phyloP scores from a whole-genome alignment of 2,113 vertebrate species.

The Engystomops pustulosus region DNA sequence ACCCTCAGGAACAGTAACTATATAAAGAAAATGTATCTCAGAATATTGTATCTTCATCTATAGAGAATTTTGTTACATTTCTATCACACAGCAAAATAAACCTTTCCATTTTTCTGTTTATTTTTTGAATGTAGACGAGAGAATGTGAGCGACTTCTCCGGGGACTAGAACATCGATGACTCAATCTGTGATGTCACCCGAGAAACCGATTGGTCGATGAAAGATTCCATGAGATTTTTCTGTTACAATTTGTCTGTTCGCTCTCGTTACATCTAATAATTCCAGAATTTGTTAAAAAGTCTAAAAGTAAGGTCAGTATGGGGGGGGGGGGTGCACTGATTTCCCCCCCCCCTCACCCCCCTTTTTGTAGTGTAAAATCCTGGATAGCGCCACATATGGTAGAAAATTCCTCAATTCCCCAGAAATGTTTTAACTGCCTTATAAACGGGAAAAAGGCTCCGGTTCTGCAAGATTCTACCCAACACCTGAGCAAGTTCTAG shows the following conservation, averaged over 20 bases:
- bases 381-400: neutral
- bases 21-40: too few species aligned
- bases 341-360: neutral
- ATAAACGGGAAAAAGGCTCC: neutral
- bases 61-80: too few species aligned
- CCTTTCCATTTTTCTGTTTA: too few species aligned
- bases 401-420: conserved; percentile 24
- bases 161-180: neutral
- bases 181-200: neutral
- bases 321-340: neutral
- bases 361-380: neutral
- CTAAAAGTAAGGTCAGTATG: neutral
- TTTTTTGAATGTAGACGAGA: neutral
- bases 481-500: neutral
- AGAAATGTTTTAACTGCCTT: neutral
- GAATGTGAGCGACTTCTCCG: neutral
- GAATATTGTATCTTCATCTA: too few species aligned
- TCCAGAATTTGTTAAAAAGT: neutral
- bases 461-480: neutral
- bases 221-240: neutral
- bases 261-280: neutral
- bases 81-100: too few species aligned
- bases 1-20: too few species aligned
- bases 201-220: neutral
- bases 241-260: neutral